These are phyloP conservation scores for Archivesica marissinica DNA, from an alignment of 1,140 invertebrate genomes.

Conservation along the genomic window DNA sequence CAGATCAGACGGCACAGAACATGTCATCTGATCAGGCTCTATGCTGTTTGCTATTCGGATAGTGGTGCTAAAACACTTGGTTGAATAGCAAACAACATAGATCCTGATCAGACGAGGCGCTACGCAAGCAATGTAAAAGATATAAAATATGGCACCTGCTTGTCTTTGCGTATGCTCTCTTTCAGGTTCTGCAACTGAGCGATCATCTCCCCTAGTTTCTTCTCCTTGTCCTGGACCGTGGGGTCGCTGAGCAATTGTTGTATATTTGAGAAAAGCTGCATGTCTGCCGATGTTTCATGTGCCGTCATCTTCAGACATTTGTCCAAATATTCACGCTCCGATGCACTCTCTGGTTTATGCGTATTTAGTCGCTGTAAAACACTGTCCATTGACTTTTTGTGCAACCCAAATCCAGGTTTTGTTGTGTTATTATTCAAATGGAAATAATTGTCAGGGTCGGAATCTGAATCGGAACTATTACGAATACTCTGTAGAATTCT, in stretches of 20 bases:
- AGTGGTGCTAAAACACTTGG: too few species aligned
- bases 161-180: slow-evolving; percentile 90
- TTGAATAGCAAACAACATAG: too few species aligned
- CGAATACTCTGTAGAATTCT: slow-evolving; percentile 74
- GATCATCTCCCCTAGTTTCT: slow-evolving; percentile 92
- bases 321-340: slow-evolving; percentile 56
- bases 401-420: slow-evolving; percentile 82
- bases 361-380: slow-evolving; percentile 75
- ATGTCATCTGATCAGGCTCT: too few species aligned
- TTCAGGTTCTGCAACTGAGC: slow-evolving; percentile 91
- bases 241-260: slow-evolving; percentile 75
- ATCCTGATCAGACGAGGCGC: too few species aligned
- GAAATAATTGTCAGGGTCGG: slow-evolving; percentile 86
- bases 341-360: slow-evolving; percentile 45
- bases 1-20: too few species aligned
- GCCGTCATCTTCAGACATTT: slow-evolving; percentile 61
- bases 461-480: slow-evolving; percentile 84
- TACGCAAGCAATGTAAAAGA: not conserved
- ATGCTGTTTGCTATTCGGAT: too few species aligned
- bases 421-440: slow-evolving; percentile 66
- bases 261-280: slow-evolving; percentile 63
- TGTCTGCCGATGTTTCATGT: slow-evolving; percentile 25
- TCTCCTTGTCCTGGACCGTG: slow-evolving; percentile 85
- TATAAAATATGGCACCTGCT: slow-evolving; percentile 72
- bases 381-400: slow-evolving; percentile 87